Evolutionary conservation across 2,113 vertebrate species (phyloP), one percentile per base, ranked within the genome.

Genomic region (Psophia crepitans): DNA sequence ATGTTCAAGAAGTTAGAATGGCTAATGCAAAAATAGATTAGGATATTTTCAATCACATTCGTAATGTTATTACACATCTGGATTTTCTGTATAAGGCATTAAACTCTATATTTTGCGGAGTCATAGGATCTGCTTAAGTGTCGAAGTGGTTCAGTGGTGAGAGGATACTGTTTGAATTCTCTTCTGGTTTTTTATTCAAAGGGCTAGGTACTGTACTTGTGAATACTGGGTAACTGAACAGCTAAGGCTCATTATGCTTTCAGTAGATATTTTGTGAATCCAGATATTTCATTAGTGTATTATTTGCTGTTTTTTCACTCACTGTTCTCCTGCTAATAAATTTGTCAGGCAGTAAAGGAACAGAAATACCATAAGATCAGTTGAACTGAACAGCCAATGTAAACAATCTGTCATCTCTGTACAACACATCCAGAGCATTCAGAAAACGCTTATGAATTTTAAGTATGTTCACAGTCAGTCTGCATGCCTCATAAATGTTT

Each of bases 371-470:
- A 5, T 53, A 88, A 86, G 64, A 93, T 75, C 46, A 6, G 68
- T 88, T 87, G 48, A 93, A 84, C 58, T 84, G 35, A 82, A 90
- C 64, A 84, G 64, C 48, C 83, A 92, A 18, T 71, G 21, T 84
- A 94, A 95, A 76, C 73, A 86, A 60, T 90, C 78, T 93, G 76
- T 88, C 90, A 90, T 89, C 18, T 87, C 60, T 78, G 39, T 51
- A 19, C 48, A 93, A 81, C 48, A 53, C 35, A 89, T 39, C 11
- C 57, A 82, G 30, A 88, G 35, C 21, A 68, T 64, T 87, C 64
- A 90, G 56, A 84, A 95, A 92, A 78, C 17, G 21, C 28, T 87
- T 82, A 78, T 24, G 57, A 92, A 89, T 93, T 92, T 57, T 84
- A 77, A 90, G 32, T 53, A 57, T 39, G 21, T 65, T 92, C 35